Base-by-base conservation (phyloP, 2,888 invertebrate species). In the Andrena flavipes region DNA sequence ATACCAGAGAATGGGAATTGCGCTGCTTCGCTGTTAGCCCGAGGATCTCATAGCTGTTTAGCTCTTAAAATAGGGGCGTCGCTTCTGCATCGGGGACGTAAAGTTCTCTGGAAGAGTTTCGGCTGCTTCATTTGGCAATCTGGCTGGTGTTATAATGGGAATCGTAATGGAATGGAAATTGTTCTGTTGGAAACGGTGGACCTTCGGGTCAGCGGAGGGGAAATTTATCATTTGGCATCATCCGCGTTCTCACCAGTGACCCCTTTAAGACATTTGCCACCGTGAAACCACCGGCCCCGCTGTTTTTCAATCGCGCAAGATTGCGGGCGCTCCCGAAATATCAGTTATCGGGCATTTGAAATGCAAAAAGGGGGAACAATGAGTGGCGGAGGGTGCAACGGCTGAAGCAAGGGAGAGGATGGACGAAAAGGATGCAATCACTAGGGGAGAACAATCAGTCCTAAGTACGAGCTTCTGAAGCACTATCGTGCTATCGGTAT, bases 261-360 rank as follows among this genome's bases (percentile, higher is more conserved):
- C n/a, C 13, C 16, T 65, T 35, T 23, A 8, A 49, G n/a, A 26
- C 65, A 35, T 20, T 20, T 29, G 33, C 20, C 26, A 7, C 13
- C 48, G 35, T 23, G 60, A 54, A 59, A 51, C 42, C 42, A 29
- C 49, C 26, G 8, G 23, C 3, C 23, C 68, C 13, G 10, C 49
- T 71, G 71, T 71, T 72, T 48, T 33, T 59, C 65, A 60, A 71
- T 78, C 26, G 60, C 42, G 20, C 20, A 42, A 63, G 62, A 72
- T 80, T 80, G 72, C 26, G 68, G 72, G 26, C 60, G 63, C 49
- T 80, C 56, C 65, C 33, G 63, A 72, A 72, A 80, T 72, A 72
- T 72, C 80, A 79, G 62, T 79, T 80, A 80, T 80, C 72, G 80
- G 29, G n/a, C 71, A 33, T 72, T 72, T 8, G 54, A 35, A 48